phyloP scores from a whole-genome alignment of 2,888 invertebrate species.

The Atethmia centrago region DNA sequence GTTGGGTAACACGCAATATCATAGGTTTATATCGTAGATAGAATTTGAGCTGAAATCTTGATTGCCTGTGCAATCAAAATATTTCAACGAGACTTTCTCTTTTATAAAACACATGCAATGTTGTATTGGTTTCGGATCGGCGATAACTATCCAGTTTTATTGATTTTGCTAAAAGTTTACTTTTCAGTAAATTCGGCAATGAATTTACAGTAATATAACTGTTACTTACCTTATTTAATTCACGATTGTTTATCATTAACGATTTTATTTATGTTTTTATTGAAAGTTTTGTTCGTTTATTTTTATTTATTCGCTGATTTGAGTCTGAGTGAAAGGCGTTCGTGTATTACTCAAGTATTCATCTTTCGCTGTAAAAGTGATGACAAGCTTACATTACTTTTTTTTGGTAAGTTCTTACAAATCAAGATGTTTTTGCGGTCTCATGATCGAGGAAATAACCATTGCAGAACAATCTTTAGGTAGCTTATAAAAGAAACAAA shows the following conservation, averaged over 20 bases:
- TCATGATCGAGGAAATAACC: conserved; percentile 20
- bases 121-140: conserved; percentile 32
- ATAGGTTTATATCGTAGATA: conserved; percentile 31
- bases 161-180: neutral
- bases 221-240: neutral
- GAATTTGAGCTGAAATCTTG: conserved; percentile 50
- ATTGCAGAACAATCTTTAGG: conserved; percentile 11
- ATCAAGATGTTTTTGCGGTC: neutral
- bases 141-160: conserved; percentile 27
- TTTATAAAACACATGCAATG: conserved; percentile 53
- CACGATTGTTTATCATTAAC: conserved; percentile 15
- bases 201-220: neutral
- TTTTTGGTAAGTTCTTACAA: neutral
- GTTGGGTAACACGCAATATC: conserved; percentile 49
- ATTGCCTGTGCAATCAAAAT: conserved; percentile 58
- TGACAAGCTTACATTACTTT: neutral
- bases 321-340: conserved; percentile 35
- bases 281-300: neutral
- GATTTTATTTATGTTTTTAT: neutral
- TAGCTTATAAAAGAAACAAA: conserved; percentile 36
- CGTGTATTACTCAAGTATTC: neutral
- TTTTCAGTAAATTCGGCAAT: neutral
- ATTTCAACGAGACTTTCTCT: conserved; percentile 63
- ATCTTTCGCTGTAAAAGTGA: neutral
- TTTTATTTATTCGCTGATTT: neutral